phyloP scores from a whole-genome alignment of 1,140 invertebrate genomes.

The Metaphire vulgaris region DNA sequence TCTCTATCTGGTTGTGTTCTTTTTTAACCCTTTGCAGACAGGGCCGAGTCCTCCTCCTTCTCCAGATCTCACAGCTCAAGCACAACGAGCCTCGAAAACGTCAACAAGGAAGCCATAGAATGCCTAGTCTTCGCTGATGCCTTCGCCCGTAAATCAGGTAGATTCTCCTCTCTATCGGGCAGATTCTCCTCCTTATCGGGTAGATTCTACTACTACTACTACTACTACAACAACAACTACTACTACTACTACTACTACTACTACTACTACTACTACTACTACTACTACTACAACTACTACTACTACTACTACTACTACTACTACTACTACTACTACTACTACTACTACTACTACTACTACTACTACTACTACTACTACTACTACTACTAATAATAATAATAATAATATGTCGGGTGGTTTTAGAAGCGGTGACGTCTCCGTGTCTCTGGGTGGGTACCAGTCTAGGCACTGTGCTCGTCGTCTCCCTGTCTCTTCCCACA shows the following conservation, averaged over 20 bases:
- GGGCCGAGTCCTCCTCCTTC: conserved; percentile 88
- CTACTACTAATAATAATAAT: too few relatives aligned
- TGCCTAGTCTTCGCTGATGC: conserved; percentile 92
- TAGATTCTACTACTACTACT: too few relatives aligned
- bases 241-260: too few relatives aligned
- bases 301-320: too few relatives aligned
- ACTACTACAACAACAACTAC: too few relatives aligned
- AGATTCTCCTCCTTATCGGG: too few relatives aligned
- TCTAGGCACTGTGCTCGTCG: conserved; percentile 84
- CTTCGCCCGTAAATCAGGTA: conserved; percentile 87
- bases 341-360: too few relatives aligned
- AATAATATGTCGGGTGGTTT: too few relatives aligned
- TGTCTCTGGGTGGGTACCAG: conserved; percentile 94
- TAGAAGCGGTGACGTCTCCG: conserved; percentile 71
- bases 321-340: too few relatives aligned
- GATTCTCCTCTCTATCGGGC: conserved; percentile 33
- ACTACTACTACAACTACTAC: too few relatives aligned
- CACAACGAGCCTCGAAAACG: conserved; percentile 94
- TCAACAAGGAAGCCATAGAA: conserved; percentile 88
- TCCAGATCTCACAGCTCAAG: conserved; percentile 90
- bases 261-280: too few relatives aligned
- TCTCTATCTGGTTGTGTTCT: conserved; percentile 9
- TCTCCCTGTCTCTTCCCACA: conserved; percentile 77
- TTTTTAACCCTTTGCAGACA: conserved; percentile 61
- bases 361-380: too few relatives aligned